Conservation (phyloP, 2,888 invertebrate species). For the Strigamia crassipes region DNA sequence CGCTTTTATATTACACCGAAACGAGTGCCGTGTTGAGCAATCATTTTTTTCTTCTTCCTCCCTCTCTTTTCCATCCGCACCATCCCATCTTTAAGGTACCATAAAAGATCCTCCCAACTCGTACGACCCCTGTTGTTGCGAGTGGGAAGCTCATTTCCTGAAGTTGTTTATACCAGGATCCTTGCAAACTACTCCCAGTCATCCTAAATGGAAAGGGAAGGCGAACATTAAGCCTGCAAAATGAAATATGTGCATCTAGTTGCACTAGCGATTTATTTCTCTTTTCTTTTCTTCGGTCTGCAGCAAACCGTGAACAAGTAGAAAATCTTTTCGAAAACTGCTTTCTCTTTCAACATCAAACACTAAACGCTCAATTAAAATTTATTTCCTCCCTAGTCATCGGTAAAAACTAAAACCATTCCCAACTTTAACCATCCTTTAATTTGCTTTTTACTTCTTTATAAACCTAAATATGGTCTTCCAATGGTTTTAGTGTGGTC, state of each 20-base stretch:
- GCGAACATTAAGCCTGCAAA: background rate
- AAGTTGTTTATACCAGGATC: conserved; percentile 3
- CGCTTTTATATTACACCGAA: background rate
- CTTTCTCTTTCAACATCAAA: background rate
- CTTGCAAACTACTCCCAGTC: background rate
- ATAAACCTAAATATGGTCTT: too few species aligned
- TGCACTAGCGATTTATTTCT: background rate
- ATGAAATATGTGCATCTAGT: background rate
- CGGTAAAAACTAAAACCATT: too few species aligned
- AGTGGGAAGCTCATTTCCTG: conserved; percentile 2
- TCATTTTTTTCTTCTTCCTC: background rate
- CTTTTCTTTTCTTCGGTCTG: background rate
- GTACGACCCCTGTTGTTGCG: conserved; percentile 10
- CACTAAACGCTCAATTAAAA: too few species aligned
- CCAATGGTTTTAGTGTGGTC: background rate
- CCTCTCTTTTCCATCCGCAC: background rate
- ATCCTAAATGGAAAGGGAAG: background rate
- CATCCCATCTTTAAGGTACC: background rate
- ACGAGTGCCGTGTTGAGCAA: background rate
- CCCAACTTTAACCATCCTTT: too few species aligned
- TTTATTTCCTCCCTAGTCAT: too few species aligned
- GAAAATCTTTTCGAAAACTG: background rate
- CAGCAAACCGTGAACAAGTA: background rate
- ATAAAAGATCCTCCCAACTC: background rate
- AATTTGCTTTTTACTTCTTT: too few species aligned